These are phyloP conservation scores for Leistus spinibarbis DNA, from an alignment of 2,888 invertebrate genomes.

Conservation along the genomic window DNA sequence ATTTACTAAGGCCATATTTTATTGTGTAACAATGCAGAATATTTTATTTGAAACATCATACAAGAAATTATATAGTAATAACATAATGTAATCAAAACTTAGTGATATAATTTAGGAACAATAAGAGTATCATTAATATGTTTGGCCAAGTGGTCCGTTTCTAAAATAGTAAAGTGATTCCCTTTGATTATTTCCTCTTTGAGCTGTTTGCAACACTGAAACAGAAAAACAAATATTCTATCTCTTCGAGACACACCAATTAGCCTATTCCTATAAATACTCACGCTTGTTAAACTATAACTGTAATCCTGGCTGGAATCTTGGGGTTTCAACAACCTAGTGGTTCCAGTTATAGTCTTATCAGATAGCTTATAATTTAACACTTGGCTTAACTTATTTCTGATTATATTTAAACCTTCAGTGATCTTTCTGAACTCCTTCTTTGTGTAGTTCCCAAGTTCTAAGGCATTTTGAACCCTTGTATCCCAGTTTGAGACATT, in stretches of 20 bases:
- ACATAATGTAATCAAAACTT: not conserved
- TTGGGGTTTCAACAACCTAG: not conserved
- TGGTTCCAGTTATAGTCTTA: not conserved
- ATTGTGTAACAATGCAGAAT: no score
- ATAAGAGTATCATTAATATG: not conserved
- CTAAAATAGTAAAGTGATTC: not conserved
- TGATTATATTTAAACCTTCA: not conserved
- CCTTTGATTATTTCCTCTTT: not conserved
- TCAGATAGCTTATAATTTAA: conserved; percentile 1
- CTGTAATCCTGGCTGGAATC: not conserved
- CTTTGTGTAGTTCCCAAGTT: not conserved
- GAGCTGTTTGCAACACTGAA: not conserved
- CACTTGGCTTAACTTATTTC: not conserved
- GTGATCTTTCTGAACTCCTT: not conserved
- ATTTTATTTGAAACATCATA: no score
- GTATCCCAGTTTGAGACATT: not conserved
- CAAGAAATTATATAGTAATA: not conserved
- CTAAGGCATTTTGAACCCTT: not conserved
- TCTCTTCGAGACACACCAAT: not conserved
- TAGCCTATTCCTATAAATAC: not conserved
- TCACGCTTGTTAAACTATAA: not conserved
- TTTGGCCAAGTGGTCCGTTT: not conserved
- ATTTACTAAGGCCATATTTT: no score
- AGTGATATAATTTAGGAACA: not conserved
- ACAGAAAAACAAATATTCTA: not conserved